Percentiles rank a stretch among this genome's conserved stretches.
Conservation (phyloP, 1,140 invertebrate genomes). For the Nymphalis io region DNA sequence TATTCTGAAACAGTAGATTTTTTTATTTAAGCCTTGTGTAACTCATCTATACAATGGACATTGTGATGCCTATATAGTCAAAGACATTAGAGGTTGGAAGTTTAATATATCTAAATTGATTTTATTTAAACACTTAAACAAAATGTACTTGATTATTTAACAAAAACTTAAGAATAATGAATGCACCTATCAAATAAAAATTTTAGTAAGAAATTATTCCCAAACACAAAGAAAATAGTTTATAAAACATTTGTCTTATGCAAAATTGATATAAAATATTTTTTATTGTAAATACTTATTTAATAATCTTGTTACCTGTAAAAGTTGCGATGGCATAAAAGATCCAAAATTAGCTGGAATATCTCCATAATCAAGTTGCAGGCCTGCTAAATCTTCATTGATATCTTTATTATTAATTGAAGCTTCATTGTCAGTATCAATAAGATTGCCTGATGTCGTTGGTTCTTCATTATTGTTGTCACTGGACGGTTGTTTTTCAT, state of each 20-base stretch:
- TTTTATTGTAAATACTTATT: no score
- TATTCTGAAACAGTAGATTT: conserved; percentile 46
- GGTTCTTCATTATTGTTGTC: conserved; percentile 42
- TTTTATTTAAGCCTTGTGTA: background rate
- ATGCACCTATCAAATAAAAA: no score
- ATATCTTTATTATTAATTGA: conserved; percentile 35
- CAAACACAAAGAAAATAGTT: no score
- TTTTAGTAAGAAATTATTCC: no score
- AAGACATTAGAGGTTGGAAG: conserved; percentile 2
- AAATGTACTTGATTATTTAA: no score
- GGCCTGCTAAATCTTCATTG: conserved; percentile 67
- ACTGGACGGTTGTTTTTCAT: conserved; percentile 45
- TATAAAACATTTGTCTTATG: no score
- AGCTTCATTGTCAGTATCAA: conserved; percentile 56
- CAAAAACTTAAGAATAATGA: no score
- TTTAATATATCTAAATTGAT: background rate
- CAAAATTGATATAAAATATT: no score
- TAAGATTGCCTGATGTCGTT: conserved; percentile 51
- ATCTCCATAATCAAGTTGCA: conserved; percentile 63
- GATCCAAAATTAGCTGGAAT: conserved; percentile 62
- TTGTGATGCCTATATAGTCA: no score
- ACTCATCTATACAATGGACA: no score
- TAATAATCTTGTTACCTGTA: conserved; percentile 57
- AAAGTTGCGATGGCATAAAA: conserved; percentile 77
- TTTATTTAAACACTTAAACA: no score